Conservation (phyloP, 2,797 vertebrate species). For the Momotus momota region DNA sequence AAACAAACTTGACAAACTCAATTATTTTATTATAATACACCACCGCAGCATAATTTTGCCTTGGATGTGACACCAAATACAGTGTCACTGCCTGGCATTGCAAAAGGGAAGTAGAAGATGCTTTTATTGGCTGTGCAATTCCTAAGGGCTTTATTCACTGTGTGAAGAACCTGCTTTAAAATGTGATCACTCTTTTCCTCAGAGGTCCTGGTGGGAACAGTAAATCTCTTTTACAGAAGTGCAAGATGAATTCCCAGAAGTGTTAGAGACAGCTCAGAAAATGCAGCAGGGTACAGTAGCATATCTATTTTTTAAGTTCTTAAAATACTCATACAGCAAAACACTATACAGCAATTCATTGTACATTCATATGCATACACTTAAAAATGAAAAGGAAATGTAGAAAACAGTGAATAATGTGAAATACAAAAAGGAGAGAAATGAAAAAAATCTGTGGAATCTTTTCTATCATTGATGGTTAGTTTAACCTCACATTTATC, state of each 20-base stretch:
- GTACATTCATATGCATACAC: not conserved
- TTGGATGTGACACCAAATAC: conserved; percentile 34
- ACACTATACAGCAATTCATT: not conserved
- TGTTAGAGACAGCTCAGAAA: conserved; percentile 11
- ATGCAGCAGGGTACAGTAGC: not conserved
- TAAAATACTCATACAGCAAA: not conserved
- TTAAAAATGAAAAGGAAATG: not conserved
- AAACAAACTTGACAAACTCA: conserved; percentile 15
- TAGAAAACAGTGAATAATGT: not conserved
- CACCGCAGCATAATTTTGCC: conserved; percentile 9
- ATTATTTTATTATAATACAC: conserved; percentile 28
- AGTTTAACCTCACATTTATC: not conserved
- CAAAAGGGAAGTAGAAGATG: conserved; percentile 5
- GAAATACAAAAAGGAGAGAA: not conserved
- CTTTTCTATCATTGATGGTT: not conserved
- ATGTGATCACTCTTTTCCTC: conserved; percentile 24
- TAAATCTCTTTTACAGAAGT: conserved; percentile 52
- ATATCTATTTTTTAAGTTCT: not conserved
- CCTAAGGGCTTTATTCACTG: conserved; percentile 41
- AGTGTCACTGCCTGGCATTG: not conserved
- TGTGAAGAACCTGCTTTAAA: conserved; percentile 49
- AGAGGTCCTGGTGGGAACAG: conserved; percentile 14
- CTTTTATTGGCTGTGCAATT: conserved; percentile 39
- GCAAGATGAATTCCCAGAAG: conserved; percentile 50
- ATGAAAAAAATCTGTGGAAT: not conserved